A percentile compares a stretch with the other conserved stretches of the same genome.
phyloP scores from a whole-genome alignment of 2,113 vertebrate species.

The Alectura lathami region DNA sequence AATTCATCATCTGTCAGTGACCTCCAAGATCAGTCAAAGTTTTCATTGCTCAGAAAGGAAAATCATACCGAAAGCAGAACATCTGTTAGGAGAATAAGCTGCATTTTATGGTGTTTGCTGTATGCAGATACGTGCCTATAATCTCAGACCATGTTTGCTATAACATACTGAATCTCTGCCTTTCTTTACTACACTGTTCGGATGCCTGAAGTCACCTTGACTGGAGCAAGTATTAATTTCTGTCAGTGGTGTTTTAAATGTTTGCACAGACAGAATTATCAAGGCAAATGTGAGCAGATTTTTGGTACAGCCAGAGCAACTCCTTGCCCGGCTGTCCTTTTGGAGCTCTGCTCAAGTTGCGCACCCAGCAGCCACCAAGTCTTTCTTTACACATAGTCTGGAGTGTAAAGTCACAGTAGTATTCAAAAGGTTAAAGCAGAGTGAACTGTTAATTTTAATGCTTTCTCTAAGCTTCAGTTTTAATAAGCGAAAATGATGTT shows the following conservation, averaged over 20 bases:
- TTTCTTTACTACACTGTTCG: not conserved
- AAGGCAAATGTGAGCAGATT: not conserved
- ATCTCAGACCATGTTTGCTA: conserved; percentile 23
- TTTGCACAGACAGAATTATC: not conserved
- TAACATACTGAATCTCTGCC: not conserved
- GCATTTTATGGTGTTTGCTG: conserved; percentile 20
- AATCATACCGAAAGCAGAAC: conserved; percentile 37
- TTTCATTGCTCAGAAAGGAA: conserved; percentile 52
- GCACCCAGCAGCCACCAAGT: not conserved
- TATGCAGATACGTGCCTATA: conserved; percentile 18
- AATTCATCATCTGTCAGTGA: conserved; percentile 66
- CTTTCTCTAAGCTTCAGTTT: conserved; percentile 86
- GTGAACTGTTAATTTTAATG: conserved; percentile 86
- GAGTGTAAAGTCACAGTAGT: conserved; percentile 73
- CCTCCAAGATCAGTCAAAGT: conserved; percentile 60
- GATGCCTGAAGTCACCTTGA: conserved; percentile 15
- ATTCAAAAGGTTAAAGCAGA: conserved; percentile 84
- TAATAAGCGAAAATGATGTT: conserved; percentile 89
- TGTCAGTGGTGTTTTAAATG: conserved; percentile 6
- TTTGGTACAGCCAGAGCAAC: not conserved
- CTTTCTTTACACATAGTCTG: conserved; percentile 58
- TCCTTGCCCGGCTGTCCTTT: not conserved
- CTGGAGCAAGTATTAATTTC: conserved; percentile 26
- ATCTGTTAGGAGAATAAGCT: conserved; percentile 17
- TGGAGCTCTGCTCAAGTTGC: not conserved